Evolutionary conservation across 2,113 vertebrate genomes (phyloP).

Genomic region (Callospermophilus lateralis): DNA sequence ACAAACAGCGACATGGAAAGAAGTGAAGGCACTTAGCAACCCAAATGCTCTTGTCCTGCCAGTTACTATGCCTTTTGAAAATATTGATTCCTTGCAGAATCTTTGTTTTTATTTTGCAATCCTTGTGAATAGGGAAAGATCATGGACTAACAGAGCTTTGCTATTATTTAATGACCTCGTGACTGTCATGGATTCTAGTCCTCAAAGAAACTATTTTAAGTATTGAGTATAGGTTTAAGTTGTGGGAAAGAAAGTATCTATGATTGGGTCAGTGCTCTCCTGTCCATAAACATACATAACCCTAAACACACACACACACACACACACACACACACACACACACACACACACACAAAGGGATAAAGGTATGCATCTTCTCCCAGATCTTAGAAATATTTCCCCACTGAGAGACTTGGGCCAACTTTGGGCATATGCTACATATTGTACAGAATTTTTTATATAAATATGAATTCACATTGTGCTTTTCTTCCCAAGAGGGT

Average conservation of each 20-base stretch:
- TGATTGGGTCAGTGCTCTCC: constrained; percentile 62
- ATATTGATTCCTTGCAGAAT: constrained; percentile 68
- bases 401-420: constrained; percentile 3
- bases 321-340: too few relatives aligned
- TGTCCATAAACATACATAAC: constrained; percentile 61
- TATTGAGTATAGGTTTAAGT: constrained; percentile 69
- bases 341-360: background rate
- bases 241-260: constrained; percentile 80
- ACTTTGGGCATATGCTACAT: constrained; percentile 60
- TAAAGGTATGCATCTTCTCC: background rate
- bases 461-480: constrained; percentile 72
- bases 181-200: constrained; percentile 52
- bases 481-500: constrained; percentile 32
- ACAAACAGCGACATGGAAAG: constrained; percentile 48
- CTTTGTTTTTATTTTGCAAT: constrained; percentile 75
- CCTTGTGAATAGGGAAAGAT: constrained; percentile 53
- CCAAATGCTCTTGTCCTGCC: constrained; percentile 45
- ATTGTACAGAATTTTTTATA: constrained; percentile 51
- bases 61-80: constrained; percentile 68
- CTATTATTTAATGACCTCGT: constrained; percentile 65
- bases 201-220: constrained; percentile 77
- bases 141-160: constrained; percentile 52
- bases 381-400: constrained; percentile 49
- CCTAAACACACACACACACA: too few relatives aligned
- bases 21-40: constrained; percentile 51